phyloP scores from a whole-genome alignment of 1,140 invertebrate genomes.

The Drosophila serrata region DNA sequence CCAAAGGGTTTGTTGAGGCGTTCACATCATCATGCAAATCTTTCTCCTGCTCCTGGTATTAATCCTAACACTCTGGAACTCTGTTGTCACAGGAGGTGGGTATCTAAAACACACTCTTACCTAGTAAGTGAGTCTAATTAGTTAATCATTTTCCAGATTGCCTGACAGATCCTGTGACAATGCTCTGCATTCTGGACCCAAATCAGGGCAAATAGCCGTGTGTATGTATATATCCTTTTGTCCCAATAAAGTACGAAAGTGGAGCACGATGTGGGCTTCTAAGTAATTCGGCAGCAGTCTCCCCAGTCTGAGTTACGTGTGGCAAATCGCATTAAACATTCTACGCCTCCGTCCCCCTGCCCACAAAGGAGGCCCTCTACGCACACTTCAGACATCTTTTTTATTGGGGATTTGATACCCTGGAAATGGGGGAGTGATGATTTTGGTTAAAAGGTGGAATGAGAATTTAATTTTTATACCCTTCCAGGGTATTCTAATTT shows the following conservation, averaged over 20 bases:
- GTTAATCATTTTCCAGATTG: conserved; percentile 57
- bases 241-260: conserved; percentile 25
- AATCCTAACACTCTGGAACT: conserved; percentile 8
- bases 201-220: conserved; percentile 43
- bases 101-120: not conserved
- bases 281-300: conserved; percentile 36
- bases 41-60: not conserved
- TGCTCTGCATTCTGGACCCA: conserved; percentile 52
- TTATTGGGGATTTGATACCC: conserved; percentile 12
- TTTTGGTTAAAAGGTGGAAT: no score
- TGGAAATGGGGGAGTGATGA: not conserved
- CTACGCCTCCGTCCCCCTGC: conserved; percentile 16
- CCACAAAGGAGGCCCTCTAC: conserved; percentile 3
- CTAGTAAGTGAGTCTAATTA: conserved; percentile 23
- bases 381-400: conserved; percentile 24
- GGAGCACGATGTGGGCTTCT: conserved; percentile 32
- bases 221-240: not conserved
- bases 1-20: not conserved
- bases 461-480: no score
- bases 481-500: no score
- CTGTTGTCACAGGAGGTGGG: conserved; percentile 9
- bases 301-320: conserved; percentile 41
- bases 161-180: conserved; percentile 59
- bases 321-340: conserved; percentile 69
- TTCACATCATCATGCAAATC: conserved; percentile 30